Evolutionary conservation across 2,888 invertebrate genomes (phyloP).

Genomic region (Marasmarcha lunaedactyla): DNA sequence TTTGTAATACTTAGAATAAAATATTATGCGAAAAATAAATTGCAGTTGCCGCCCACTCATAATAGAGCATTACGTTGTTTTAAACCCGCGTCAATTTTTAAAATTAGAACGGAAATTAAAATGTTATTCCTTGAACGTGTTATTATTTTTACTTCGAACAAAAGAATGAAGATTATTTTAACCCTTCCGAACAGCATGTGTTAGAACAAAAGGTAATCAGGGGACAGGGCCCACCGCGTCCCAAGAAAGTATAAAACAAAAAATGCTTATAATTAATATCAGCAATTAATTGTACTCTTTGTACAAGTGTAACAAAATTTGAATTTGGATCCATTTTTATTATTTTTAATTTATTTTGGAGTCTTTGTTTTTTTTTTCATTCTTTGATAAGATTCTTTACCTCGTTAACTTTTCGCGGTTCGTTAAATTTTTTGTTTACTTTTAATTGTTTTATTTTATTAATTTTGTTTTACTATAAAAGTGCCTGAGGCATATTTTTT

Average conservation of each 20-base stretch:
- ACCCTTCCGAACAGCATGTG: slow-evolving; percentile 33
- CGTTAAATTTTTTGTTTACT: slow-evolving; percentile 24
- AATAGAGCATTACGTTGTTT: too few relatives aligned
- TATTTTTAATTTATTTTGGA: slow-evolving; percentile 22
- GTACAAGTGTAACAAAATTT: slow-evolving; percentile 27
- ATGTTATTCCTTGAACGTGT: not conserved
- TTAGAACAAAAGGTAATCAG: slow-evolving; percentile 23
- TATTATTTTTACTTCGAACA: slow-evolving; percentile 2
- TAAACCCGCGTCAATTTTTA: not conserved
- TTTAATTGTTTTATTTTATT: slow-evolving; percentile 14
- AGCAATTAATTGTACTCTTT: slow-evolving; percentile 55
- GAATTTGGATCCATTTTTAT: slow-evolving; percentile 18
- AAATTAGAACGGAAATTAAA: slow-evolving; percentile 1
- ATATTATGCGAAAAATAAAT: not conserved
- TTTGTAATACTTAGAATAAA: slow-evolving; percentile 24
- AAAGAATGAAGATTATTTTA: slow-evolving; percentile 15
- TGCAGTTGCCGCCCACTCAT: not conserved
- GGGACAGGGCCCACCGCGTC: not conserved
- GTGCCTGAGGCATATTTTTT: not conserved
- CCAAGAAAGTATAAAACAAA: slow-evolving; percentile 36
- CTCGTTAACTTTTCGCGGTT: slow-evolving; percentile 14
- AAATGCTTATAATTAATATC: slow-evolving; percentile 55
- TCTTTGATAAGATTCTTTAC: slow-evolving; percentile 21
- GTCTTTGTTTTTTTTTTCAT: slow-evolving; percentile 29
- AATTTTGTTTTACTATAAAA: not conserved